Conservation (phyloP, 2,888 invertebrate species). For the Himalopsyche anomala region DNA sequence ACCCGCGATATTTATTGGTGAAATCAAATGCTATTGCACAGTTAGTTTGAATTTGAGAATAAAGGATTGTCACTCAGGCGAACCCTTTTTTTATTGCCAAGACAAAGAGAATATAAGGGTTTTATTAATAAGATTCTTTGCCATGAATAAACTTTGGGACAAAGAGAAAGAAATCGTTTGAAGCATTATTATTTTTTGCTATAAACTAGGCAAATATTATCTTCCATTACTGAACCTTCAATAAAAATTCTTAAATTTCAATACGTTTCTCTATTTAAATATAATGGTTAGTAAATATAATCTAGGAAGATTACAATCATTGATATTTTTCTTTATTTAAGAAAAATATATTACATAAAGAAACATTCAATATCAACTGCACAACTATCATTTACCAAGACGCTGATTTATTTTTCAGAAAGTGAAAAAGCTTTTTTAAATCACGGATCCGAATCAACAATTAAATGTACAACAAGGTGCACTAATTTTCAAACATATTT, state of each 20-base stretch:
- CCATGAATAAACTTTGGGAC: conserved; percentile 22
- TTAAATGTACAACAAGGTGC: too few relatives aligned
- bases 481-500: too few relatives aligned
- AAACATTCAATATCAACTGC: too few relatives aligned
- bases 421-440: too few relatives aligned
- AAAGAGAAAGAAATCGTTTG: conserved; percentile 15
- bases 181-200: conserved; percentile 23
- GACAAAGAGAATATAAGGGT: conserved; percentile 11
- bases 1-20: conserved; percentile 50
- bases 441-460: too few relatives aligned
- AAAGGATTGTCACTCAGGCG: conserved; percentile 61
- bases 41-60: conserved; percentile 56
- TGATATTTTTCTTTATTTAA: too few relatives aligned
- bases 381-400: too few relatives aligned
- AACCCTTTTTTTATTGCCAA: conserved; percentile 53
- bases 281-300: too few relatives aligned
- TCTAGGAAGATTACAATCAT: too few relatives aligned
- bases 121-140: conserved; percentile 30
- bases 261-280: too few relatives aligned
- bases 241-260: not conserved
- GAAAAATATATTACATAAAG: too few relatives aligned
- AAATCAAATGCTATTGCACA: conserved; percentile 54
- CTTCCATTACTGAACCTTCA: not conserved
- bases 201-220: not conserved
- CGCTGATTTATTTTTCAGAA: too few relatives aligned